Conservation (phyloP, 2,888 invertebrate genomes). For the Heliconius ismenius region DNA sequence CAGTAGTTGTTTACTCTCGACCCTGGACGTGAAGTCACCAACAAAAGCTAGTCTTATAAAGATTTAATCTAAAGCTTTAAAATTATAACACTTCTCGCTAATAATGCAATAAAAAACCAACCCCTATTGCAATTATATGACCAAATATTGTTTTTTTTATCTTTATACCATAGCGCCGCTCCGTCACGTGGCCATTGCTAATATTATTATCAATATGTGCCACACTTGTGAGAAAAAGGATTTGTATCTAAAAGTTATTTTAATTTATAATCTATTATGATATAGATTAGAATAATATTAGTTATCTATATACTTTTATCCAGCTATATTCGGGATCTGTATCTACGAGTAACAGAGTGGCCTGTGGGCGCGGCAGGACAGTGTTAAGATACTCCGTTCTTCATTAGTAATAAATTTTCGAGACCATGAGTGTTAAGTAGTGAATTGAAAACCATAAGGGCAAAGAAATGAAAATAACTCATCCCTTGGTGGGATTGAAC, state of each 20-base stretch:
- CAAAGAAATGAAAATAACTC: no score
- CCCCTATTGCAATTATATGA: constrained; percentile 31
- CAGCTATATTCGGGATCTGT: no score
- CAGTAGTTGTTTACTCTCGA: no score
- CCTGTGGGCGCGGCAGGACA: no score
- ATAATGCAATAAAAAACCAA: constrained; percentile 57
- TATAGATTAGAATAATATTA: neutral
- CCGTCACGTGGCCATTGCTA: constrained; percentile 38
- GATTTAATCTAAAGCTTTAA: neutral
- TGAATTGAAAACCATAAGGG: neutral
- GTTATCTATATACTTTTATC: no score
- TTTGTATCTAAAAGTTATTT: constrained; percentile 2
- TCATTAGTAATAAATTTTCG: neutral
- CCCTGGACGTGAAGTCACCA: no score
- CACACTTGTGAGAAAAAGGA: constrained; percentile 29
- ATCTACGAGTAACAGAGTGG: no score
- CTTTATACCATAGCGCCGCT: constrained; percentile 27
- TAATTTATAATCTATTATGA: neutral
- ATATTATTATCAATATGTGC: constrained; percentile 40
- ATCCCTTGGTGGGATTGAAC: no score
- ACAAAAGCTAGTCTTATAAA: neutral
- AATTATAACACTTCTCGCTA: neutral
- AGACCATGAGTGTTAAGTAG: neutral
- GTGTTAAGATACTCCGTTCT: neutral
- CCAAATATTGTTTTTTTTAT: constrained; percentile 37